Percentiles rank a stretch among this genome's conserved stretches.
Evolutionary conservation across 1,140 invertebrate genomes (phyloP).

Genomic region (Lineus longissimus): DNA sequence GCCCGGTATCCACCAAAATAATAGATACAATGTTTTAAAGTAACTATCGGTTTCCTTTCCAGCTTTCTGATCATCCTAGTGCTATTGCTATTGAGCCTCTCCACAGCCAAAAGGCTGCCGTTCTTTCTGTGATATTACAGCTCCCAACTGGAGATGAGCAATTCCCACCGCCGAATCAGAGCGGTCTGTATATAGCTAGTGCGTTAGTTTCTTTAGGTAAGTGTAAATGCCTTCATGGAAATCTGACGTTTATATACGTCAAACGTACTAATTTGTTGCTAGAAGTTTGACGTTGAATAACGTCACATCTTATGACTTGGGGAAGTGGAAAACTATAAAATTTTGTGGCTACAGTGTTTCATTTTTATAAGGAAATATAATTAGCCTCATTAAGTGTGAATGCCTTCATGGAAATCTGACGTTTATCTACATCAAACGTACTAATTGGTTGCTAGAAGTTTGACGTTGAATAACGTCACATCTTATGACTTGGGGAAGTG

Average conservation of each 20-base stretch:
- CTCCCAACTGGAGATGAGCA: conserved; percentile 70
- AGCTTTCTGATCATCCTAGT: conserved; percentile 62
- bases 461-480: no score
- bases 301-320: no score
- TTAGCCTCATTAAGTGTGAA: no score
- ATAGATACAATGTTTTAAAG: background rate
- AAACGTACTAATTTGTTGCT: no score
- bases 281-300: no score
- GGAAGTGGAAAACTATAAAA: no score
- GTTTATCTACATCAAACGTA: no score
- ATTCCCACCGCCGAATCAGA: conserved; percentile 79
- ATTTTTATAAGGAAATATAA: no score
- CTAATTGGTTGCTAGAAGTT: no score
- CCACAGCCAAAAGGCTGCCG: conserved; percentile 81
- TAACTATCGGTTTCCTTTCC: background rate
- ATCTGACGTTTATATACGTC: background rate
- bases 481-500: no score
- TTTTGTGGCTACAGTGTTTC: no score
- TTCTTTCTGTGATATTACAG: conserved; percentile 85
- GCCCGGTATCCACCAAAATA: background rate
- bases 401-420: no score
- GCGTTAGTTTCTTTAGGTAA: conserved; percentile 46
- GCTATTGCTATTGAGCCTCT: conserved; percentile 92
- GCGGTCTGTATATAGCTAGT: conserved; percentile 57
- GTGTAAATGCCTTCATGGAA: conserved; percentile 13